phyloP scores from a whole-genome alignment of 2,888 invertebrate genomes.

The Panopea generosa region DNA sequence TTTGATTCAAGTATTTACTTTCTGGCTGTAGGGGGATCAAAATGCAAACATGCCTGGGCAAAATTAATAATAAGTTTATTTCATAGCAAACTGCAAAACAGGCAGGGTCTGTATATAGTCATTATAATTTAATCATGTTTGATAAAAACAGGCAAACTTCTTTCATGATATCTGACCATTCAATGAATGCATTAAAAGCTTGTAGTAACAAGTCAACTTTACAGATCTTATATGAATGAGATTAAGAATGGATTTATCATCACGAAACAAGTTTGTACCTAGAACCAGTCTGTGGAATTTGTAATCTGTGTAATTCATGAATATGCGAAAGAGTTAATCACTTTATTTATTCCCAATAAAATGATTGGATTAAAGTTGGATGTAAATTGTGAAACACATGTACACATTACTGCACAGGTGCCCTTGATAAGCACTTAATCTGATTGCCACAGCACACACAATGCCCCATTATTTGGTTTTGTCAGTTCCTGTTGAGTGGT shows the following conservation, averaged over 20 bases:
- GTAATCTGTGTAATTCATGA: conserved; percentile 21
- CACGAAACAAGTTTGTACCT: no score
- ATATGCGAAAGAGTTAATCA: conserved; percentile 35
- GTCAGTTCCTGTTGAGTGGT: conserved; percentile 8
- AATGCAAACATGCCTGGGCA: conserved; percentile 23
- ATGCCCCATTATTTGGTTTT: conserved; percentile 9
- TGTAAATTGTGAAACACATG: conserved; percentile 3
- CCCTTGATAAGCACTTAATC: conserved; percentile 2
- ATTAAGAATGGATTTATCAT: no score
- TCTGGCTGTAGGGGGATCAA: conserved; percentile 4
- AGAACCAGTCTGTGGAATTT: conserved; percentile 25
- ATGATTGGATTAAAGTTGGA: conserved; percentile 33
- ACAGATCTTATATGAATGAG: no score
- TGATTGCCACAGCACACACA: conserved; percentile 19
- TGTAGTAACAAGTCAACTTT: no score
- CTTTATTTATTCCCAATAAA: conserved; percentile 26
- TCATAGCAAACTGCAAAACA: no score
- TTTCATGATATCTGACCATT: no score
- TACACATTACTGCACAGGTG: neutral
- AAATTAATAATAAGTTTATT: conserved; percentile 11
- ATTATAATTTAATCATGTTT: no score
- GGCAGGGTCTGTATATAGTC: no score
- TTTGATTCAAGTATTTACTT: conserved; percentile 30
- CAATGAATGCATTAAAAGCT: no score
- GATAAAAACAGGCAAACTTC: no score